A percentile compares a stretch with the other conserved stretches of the same genome.
Evolutionary conservation across 1,140 invertebrate genomes (phyloP).

Genomic region (Caenorhabditis briggsae): DNA sequence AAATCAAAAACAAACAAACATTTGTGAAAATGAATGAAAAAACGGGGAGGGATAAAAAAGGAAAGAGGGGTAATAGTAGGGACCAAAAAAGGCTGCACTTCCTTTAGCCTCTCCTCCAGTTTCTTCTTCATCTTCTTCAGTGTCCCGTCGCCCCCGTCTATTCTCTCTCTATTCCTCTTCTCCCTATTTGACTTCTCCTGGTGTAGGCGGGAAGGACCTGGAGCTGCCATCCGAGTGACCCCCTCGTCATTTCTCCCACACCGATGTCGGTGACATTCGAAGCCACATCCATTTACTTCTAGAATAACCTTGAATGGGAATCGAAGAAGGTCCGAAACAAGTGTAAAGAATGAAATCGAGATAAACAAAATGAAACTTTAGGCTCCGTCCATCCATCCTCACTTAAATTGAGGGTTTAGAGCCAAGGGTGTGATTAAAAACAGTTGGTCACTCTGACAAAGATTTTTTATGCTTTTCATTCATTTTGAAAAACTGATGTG

Average conservation of each 20-base stretch:
- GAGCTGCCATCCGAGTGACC: slow-evolving; percentile 27
- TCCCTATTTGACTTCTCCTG: neutral
- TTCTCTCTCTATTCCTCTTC: neutral
- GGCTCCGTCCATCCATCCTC: slow-evolving; percentile 14
- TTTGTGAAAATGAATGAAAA: slow-evolving; percentile 55
- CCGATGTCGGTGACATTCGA: slow-evolving; percentile 46
- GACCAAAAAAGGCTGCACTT: slow-evolving; percentile 53
- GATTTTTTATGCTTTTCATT: slow-evolving; percentile 29
- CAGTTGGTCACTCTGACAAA: slow-evolving; percentile 26
- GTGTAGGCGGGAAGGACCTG: slow-evolving; percentile 44
- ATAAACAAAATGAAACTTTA: neutral
- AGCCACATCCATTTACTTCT: slow-evolving; percentile 16
- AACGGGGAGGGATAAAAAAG: neutral
- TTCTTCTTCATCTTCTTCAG: neutral
- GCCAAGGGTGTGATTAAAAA: slow-evolving; percentile 11
- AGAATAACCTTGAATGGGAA: slow-evolving; percentile 20
- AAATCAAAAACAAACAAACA: slow-evolving; percentile 56
- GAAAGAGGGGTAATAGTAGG: slow-evolving; percentile 30
- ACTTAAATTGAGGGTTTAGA: slow-evolving; percentile 1
- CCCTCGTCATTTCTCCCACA: slow-evolving; percentile 54
- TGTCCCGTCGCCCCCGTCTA: neutral
- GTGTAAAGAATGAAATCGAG: slow-evolving; percentile 33
- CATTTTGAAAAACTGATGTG: slow-evolving; percentile 43
- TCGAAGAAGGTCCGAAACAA: neutral
- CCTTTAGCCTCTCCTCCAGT: slow-evolving; percentile 40